Percentiles rank a stretch among this genome's conserved stretches.
Evolutionary conservation across 2,888 invertebrate genomes (phyloP).

Genomic region (Sarcophaga carnaria): DNA sequence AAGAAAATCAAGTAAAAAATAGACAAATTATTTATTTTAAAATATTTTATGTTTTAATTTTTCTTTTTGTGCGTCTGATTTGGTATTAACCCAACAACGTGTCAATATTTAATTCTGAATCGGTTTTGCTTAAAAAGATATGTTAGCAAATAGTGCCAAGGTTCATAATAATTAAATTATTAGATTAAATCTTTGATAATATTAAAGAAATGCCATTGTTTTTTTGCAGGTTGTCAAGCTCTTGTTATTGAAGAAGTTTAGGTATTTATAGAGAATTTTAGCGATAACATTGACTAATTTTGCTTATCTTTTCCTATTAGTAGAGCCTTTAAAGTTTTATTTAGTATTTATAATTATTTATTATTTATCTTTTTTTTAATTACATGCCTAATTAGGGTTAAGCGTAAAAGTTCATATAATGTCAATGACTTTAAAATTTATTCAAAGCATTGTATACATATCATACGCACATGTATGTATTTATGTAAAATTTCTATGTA

Average conservation of each 20-base stretch:
- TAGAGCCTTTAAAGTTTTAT: neutral
- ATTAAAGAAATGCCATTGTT: neutral
- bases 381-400: slow-evolving; percentile 30
- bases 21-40: slow-evolving; percentile 39
- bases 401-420: slow-evolving; percentile 47
- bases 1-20: slow-evolving; percentile 2
- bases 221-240: neutral
- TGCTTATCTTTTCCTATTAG: neutral
- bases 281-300: neutral
- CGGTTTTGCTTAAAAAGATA: neutral
- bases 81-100: slow-evolving; percentile 40
- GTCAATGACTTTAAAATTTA: slow-evolving; percentile 54
- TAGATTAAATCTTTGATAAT: neutral
- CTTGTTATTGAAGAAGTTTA: neutral
- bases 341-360: too few species aligned
- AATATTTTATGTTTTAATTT: slow-evolving; percentile 8
- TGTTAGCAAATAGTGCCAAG: neutral
- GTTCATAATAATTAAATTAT: neutral
- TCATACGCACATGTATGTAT: slow-evolving; percentile 1
- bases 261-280: neutral
- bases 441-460: neutral
- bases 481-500: neutral
- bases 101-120: neutral
- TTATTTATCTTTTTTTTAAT: neutral
- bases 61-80: slow-evolving; percentile 10